Conservation (phyloP, 2,888 invertebrate genomes). For the Mamestra brassicae region DNA sequence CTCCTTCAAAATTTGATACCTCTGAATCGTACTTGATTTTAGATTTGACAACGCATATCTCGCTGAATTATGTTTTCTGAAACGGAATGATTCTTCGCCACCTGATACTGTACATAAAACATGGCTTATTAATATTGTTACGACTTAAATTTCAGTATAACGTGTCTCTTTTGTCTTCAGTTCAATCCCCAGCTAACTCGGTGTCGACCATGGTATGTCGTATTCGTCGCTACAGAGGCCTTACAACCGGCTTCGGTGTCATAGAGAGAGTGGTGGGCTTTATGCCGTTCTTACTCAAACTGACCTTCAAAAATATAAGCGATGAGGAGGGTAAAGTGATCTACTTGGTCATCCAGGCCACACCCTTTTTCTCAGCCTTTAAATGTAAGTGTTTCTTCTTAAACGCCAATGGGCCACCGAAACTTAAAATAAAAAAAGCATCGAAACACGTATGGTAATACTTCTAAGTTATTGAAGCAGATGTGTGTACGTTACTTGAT, state of each 20-base stretch:
- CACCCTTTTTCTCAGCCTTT: constrained; percentile 94
- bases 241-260: constrained; percentile 91
- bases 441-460: not conserved
- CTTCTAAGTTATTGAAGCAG: not conserved
- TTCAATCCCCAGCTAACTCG: constrained; percentile 56
- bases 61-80: not conserved
- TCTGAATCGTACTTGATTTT: not conserved
- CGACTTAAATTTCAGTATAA: constrained; percentile 8
- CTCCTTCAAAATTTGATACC: not conserved
- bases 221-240: constrained; percentile 92
- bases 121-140: not conserved
- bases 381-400: constrained; percentile 91
- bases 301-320: constrained; percentile 92
- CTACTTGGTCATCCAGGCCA: constrained; percentile 93
- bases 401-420: not conserved
- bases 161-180: constrained; percentile 60
- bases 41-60: not conserved
- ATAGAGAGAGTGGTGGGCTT: constrained; percentile 91
- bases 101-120: not conserved
- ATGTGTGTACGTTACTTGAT: not conserved
- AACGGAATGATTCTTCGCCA: not conserved
- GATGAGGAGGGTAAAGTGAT: constrained; percentile 89
- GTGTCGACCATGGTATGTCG: constrained; percentile 82
- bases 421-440: not conserved
- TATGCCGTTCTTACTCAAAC: constrained; percentile 93